Evolutionary conservation across 2,797 vertebrate genomes (phyloP).

Genomic region (Pipistrellus nathusii): DNA sequence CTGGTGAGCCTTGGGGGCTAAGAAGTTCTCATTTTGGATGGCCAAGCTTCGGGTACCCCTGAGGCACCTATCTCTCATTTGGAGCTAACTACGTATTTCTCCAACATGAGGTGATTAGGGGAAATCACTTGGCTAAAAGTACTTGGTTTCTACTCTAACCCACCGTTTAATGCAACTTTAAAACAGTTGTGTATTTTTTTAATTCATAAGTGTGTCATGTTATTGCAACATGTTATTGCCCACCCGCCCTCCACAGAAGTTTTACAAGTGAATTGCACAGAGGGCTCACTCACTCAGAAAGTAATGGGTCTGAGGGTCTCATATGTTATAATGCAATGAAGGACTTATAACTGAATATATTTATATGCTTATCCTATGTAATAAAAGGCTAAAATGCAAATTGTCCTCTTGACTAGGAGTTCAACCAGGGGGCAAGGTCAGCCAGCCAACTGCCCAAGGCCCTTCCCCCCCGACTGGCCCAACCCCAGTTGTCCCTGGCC

Average conservation of each 20-base stretch:
- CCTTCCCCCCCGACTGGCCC: no score
- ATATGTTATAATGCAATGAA: neutral
- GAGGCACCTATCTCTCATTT: constrained; percentile 52
- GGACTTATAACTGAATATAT: neutral
- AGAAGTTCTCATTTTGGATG: constrained; percentile 64
- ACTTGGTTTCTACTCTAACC: constrained; percentile 44
- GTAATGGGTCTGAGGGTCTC: neutral
- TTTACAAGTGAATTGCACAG: fast-evolving
- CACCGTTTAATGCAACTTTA: neutral
- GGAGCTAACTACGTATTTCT: constrained; percentile 45
- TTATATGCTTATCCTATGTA: neutral
- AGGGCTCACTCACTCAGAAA: neutral
- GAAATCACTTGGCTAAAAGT: constrained; percentile 44
- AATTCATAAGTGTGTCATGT: neutral
- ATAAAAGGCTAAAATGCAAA: no score
- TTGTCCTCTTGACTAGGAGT: no score
- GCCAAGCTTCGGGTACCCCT: constrained; percentile 46
- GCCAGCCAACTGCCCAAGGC: no score
- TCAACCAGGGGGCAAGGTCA: no score
- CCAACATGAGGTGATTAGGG: constrained; percentile 66
- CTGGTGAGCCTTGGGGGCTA: constrained; percentile 78
- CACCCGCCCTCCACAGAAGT: neutral
- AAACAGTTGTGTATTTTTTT: constrained; percentile 47
- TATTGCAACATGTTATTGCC: neutral
- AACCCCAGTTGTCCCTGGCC: fast-evolving